A percentile compares a stretch with the other conserved stretches of the same genome.
Evolutionary conservation across 2,113 vertebrate species (phyloP).

Genomic region (Elephantulus edwardii): DNA sequence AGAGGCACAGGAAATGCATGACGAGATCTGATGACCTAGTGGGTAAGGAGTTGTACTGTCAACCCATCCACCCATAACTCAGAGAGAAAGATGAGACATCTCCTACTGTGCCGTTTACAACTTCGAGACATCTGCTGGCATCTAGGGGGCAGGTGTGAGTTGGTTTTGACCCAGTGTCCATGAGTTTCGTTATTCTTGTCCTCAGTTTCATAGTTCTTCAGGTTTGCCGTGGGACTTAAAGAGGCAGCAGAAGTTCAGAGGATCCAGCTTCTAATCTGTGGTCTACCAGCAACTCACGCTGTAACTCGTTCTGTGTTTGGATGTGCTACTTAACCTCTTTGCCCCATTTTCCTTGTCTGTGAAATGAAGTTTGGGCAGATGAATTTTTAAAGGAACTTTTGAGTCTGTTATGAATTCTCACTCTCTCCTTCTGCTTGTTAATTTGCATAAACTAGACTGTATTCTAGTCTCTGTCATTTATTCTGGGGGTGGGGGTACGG

Average conservation of each 20-base stretch:
- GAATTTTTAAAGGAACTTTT: conserved; percentile 13
- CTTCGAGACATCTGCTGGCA: too few species aligned
- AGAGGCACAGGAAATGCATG: not conserved
- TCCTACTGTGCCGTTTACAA: too few species aligned
- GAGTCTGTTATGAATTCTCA: not conserved
- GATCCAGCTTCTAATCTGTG: not conserved
- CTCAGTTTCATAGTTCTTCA: not conserved
- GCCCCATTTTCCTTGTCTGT: not conserved
- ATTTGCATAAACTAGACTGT: not conserved
- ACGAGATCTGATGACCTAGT: too few species aligned
- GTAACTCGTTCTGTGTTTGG: not conserved
- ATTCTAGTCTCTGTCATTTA: not conserved
- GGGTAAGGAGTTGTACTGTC: too few species aligned
- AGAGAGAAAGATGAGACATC: too few species aligned
- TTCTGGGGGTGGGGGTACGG: fast-evolving
- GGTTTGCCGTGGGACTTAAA: not conserved
- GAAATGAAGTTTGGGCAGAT: not conserved
- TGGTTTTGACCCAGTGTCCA: too few species aligned
- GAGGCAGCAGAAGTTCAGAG: not conserved
- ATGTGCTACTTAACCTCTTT: not conserved
- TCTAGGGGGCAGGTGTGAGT: too few species aligned
- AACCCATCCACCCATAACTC: too few species aligned
- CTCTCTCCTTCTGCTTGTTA: not conserved
- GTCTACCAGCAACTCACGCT: not conserved
- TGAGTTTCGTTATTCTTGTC: too few species aligned